phyloP scores from a whole-genome alignment of 1,140 invertebrate species.

The Sesamia nonagrioides region DNA sequence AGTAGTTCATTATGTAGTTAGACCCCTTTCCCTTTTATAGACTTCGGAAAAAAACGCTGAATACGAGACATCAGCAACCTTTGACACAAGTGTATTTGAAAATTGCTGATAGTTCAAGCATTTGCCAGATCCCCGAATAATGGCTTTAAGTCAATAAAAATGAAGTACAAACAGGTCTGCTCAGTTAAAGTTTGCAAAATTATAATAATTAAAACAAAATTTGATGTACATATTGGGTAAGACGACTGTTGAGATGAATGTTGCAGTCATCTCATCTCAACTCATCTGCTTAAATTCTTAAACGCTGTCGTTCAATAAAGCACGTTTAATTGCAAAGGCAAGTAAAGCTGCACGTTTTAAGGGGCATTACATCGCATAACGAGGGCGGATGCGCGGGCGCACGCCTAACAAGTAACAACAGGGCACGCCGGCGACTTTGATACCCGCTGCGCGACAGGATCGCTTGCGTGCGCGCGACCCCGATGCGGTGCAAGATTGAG shows the following conservation, averaged over 20 bases:
- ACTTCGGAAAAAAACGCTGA: not conserved
- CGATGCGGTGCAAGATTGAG: constrained; percentile 55
- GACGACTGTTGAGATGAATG: too few species aligned
- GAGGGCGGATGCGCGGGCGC: constrained; percentile 56
- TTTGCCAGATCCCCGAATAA: too few species aligned
- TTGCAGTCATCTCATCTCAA: too few species aligned
- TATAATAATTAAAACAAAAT: too few species aligned
- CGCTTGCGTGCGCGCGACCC: constrained; percentile 62
- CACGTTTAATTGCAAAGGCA: constrained; percentile 34
- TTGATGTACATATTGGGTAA: too few species aligned
- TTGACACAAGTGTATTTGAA: not conserved
- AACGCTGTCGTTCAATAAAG: constrained; percentile 34
- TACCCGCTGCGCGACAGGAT: constrained; percentile 72
- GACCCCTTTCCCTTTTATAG: not conserved
- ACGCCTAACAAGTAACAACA: constrained; percentile 67
- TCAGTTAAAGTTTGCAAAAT: not conserved
- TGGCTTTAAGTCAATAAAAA: not conserved
- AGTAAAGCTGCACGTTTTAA: constrained; percentile 37
- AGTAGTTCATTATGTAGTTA: not conserved
- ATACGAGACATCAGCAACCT: not conserved
- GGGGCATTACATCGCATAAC: constrained; percentile 54
- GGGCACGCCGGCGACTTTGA: constrained; percentile 64
- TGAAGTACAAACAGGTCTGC: not conserved
- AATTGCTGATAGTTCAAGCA: not conserved
- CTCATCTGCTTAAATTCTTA: constrained; percentile 2